These are phyloP conservation scores for Parnassius glacialis DNA, from an alignment of 2,888 invertebrate species.

Conservation along the genomic window DNA sequence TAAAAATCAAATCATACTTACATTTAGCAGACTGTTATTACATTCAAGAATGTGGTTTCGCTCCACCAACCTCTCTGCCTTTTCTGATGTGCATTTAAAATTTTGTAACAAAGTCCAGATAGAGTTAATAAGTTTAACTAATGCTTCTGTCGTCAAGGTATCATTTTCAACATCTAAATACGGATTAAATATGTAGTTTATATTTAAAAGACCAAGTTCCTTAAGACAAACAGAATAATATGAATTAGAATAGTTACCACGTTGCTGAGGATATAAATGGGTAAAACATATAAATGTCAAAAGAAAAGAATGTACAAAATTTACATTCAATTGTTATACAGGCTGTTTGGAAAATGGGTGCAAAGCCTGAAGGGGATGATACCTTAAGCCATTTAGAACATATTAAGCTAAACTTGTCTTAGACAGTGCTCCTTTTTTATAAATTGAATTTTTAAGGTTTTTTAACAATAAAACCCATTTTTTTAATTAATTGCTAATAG, in stretches of 20 bases:
- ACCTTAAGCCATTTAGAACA: too few species aligned
- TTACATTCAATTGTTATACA: too few species aligned
- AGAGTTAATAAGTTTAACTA: slow-evolving; percentile 65
- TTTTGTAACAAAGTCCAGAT: slow-evolving; percentile 61
- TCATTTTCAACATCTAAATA: slow-evolving; percentile 53
- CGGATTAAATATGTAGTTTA: slow-evolving; percentile 67
- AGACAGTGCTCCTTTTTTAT: too few species aligned
- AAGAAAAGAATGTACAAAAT: neutral
- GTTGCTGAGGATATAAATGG: neutral
- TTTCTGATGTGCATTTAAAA: slow-evolving; percentile 56
- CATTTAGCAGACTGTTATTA: slow-evolving; percentile 65
- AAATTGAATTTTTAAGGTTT: too few species aligned
- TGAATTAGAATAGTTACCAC: neutral
- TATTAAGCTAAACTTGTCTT: too few species aligned
- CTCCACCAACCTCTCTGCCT: slow-evolving; percentile 53
- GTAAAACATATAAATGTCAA: neutral
- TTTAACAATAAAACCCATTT: too few species aligned
- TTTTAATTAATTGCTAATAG: too few species aligned
- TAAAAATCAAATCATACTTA: slow-evolving; percentile 37
- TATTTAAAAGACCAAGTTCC: slow-evolving; percentile 65
- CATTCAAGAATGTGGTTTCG: slow-evolving; percentile 63
- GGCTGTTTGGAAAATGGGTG: too few species aligned
- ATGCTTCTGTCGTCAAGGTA: slow-evolving; percentile 49
- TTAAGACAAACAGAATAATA: slow-evolving; percentile 28
- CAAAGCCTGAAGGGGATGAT: too few species aligned